phyloP scores from a whole-genome alignment of 2,888 invertebrate species.

The Aspidiotus rigidus region DNA sequence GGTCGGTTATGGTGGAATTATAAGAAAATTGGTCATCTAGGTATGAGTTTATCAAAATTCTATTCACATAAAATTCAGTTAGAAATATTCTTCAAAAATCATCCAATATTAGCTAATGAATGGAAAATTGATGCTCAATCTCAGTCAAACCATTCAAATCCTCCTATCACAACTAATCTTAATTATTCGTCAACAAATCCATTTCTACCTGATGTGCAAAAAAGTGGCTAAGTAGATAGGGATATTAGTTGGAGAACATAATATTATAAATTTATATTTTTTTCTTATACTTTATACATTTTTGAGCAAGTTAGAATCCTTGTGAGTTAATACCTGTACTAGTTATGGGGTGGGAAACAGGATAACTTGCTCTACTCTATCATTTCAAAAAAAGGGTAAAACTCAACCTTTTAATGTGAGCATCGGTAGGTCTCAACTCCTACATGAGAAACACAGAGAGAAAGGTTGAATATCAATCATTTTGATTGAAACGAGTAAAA shows the following conservation, averaged over 20 bases:
- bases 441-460: too few relatives aligned
- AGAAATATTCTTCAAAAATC: background rate
- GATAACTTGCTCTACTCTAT: too few relatives aligned
- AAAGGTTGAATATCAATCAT: too few relatives aligned
- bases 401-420: too few relatives aligned
- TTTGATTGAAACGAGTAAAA: too few relatives aligned
- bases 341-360: too few relatives aligned
- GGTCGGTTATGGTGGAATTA: background rate
- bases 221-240: background rate
- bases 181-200: background rate
- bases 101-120: background rate
- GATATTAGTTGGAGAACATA: background rate
- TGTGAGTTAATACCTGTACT: background rate
- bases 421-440: too few relatives aligned
- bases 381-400: too few relatives aligned
- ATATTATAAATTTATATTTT: too few relatives aligned
- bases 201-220: background rate
- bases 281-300: too few relatives aligned
- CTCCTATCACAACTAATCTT: background rate
- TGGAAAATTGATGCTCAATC: background rate
- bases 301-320: background rate
- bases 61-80: background rate
- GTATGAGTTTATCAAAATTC: background rate
- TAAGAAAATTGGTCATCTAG: slow-evolving; percentile 1
- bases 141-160: background rate